A percentile compares a stretch with the other conserved stretches of the same genome.
These are phyloP conservation scores for Ruditapes philippinarum DNA, from an alignment of 1,140 invertebrate genomes.

Conservation along the genomic window DNA sequence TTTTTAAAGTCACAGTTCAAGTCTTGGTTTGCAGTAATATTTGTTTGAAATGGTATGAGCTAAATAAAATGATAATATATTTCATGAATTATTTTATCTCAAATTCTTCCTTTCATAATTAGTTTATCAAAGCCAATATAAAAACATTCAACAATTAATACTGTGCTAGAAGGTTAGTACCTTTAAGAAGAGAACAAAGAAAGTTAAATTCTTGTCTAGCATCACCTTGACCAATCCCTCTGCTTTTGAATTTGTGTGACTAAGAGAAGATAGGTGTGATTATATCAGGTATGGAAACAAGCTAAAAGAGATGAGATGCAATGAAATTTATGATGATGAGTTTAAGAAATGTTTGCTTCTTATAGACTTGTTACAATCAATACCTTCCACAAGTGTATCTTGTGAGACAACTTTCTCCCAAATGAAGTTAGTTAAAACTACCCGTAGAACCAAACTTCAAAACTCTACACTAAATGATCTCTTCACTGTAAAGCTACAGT, in stretches of 20 bases:
- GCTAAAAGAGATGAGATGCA: neutral
- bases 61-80: neutral
- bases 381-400: constrained; percentile 34
- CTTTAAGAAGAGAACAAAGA: constrained; percentile 23
- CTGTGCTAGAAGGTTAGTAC: too few relatives aligned
- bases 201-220: neutral
- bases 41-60: neutral
- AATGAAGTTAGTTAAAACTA: constrained; percentile 6
- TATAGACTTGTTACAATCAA: neutral
- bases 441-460: neutral
- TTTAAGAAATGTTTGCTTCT: neutral
- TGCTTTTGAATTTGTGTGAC: constrained; percentile 17
- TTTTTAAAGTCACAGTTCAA: neutral
- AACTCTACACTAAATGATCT: neutral
- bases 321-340: neutral
- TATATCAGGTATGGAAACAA: neutral
- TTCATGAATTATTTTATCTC: neutral
- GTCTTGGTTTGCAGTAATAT: too few relatives aligned
- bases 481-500: neutral
- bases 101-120: too few relatives aligned
- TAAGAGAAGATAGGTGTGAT: neutral
- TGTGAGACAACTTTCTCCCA: constrained; percentile 22
- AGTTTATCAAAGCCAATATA: too few relatives aligned
- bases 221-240: constrained; percentile 53
- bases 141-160: too few relatives aligned